These are phyloP conservation scores for Ectobius pallidus DNA, from an alignment of 2,888 invertebrate genomes.

Conservation along the genomic window DNA sequence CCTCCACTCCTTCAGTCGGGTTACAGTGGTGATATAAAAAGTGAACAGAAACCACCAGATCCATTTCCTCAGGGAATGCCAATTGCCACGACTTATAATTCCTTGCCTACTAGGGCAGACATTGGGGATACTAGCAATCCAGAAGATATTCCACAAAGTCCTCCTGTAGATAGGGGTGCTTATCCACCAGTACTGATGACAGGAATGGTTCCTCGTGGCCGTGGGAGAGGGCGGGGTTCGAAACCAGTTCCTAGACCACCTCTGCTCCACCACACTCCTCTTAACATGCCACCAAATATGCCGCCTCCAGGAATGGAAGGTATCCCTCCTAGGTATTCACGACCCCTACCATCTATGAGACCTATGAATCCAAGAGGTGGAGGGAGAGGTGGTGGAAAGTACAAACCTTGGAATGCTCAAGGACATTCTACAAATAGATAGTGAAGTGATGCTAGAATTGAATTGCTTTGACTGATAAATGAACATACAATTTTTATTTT, in stretches of 20 bases:
- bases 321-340: constrained; percentile 4
- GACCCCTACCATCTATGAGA: constrained; percentile 14
- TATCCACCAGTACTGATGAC: constrained; percentile 29
- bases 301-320: not conserved
- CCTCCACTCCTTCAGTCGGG: constrained; percentile 16
- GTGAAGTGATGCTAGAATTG: not conserved
- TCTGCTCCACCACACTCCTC: constrained; percentile 5
- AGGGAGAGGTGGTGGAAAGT: constrained; percentile 14
- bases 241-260: not conserved
- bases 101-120: not conserved
- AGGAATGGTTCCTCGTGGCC: constrained; percentile 15
- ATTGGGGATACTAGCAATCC: constrained; percentile 1
- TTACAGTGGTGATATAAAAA: constrained; percentile 30
- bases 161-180: constrained; percentile 3
- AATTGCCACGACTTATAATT: constrained; percentile 30
- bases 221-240: constrained; percentile 25
- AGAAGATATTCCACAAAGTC: not conserved
- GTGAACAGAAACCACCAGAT: not conserved
- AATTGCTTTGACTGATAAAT: not conserved
- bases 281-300: not conserved
- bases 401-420: constrained; percentile 24
- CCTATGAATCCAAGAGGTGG: constrained; percentile 23
- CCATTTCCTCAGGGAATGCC: constrained; percentile 25
- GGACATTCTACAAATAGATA: constrained; percentile 32
- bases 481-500: not conserved